Percentiles rank a stretch among this genome's conserved stretches.
These are phyloP conservation scores for Polypedilum vanderplanki DNA, from an alignment of 1,140 invertebrate species.

Conservation along the genomic window DNA sequence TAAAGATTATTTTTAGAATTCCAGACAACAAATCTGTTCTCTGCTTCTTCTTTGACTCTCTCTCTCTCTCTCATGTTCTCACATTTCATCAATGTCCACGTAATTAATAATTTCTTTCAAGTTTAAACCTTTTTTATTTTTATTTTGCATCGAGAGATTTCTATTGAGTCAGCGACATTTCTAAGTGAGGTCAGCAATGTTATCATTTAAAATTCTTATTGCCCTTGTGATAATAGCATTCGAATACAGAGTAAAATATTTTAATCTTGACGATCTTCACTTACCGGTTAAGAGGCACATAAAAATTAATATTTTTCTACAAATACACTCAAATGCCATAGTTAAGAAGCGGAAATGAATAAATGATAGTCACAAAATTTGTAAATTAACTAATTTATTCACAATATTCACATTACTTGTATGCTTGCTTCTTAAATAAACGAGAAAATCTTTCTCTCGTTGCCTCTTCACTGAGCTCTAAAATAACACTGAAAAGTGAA, in stretches of 20 bases:
- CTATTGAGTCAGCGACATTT: background rate
- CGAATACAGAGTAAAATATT: background rate
- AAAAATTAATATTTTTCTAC: background rate
- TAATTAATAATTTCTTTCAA: background rate
- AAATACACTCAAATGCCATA: conserved; percentile 5
- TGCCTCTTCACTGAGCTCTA: no score
- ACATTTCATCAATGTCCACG: background rate
- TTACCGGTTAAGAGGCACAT: background rate
- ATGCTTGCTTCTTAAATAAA: no score
- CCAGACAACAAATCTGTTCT: background rate
- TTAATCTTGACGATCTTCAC: background rate
- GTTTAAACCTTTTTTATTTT: background rate
- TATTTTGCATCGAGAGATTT: background rate
- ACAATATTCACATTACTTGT: background rate
- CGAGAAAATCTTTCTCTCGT: no score
- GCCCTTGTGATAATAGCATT: background rate
- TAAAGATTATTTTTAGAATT: background rate
- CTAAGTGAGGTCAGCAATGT: background rate
- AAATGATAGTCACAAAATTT: background rate
- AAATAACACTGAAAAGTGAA: no score
- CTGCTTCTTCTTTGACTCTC: background rate
- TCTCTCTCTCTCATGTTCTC: background rate
- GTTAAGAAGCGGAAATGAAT: background rate
- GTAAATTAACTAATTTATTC: background rate
- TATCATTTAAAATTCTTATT: background rate